These are phyloP conservation scores for Neoseiulus cucumeris DNA, from an alignment of 1,140 invertebrate genomes.

Conservation along the genomic window DNA sequence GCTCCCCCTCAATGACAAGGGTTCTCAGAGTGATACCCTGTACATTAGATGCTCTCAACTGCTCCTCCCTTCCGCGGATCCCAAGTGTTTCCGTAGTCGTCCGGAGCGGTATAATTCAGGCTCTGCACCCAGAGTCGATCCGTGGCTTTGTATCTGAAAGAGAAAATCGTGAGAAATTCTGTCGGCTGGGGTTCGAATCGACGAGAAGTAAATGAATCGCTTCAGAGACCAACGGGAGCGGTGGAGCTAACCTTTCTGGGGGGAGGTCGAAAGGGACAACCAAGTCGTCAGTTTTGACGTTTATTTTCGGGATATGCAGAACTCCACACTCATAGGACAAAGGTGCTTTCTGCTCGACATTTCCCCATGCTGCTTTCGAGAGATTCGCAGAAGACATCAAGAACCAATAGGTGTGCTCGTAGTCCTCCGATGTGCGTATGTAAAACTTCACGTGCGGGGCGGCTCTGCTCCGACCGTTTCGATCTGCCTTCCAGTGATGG, in stretches of 20 bases:
- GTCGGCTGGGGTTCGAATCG: background rate
- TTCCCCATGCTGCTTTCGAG: conserved; percentile 87
- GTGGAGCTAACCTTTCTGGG: background rate
- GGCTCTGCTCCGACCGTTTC: conserved; percentile 42
- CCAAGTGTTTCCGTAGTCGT: background rate
- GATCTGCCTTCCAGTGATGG: conserved; percentile 54
- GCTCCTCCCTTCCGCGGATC: background rate
- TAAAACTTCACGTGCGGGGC: conserved; percentile 91
- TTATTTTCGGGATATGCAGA: conserved; percentile 59
- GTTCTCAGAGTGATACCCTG: too few relatives aligned
- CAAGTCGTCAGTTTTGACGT: conserved; percentile 36
- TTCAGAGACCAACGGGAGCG: background rate
- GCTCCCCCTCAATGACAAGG: too few relatives aligned
- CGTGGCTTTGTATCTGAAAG: background rate
- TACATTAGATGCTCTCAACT: background rate
- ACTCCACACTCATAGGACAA: conserved; percentile 80
- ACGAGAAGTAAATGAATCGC: background rate
- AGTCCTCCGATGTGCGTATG: conserved; percentile 45
- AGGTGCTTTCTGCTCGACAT: conserved; percentile 45
- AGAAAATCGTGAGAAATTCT: background rate
- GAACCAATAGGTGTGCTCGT: conserved; percentile 48
- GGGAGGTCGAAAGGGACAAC: conserved; percentile 3
- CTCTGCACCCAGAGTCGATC: background rate
- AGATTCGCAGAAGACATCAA: conserved; percentile 67
- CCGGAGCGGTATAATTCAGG: background rate